Conservation (phyloP, 1,140 invertebrate species). For the Spodoptera frugiperda region DNA sequence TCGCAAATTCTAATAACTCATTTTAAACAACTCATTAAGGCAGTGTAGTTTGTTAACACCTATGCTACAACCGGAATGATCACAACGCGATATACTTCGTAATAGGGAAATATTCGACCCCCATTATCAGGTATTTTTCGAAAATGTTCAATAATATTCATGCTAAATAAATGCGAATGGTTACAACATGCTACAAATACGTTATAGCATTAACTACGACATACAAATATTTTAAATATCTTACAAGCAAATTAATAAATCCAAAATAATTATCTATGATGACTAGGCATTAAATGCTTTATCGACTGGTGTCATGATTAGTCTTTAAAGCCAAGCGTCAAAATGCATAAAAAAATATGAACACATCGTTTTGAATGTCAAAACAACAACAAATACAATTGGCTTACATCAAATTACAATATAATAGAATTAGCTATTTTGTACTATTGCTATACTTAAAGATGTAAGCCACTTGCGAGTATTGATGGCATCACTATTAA, state of each 20-base stretch:
- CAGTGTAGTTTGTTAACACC: slow-evolving; percentile 38
- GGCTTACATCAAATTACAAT: slow-evolving; percentile 55
- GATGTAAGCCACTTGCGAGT: slow-evolving; percentile 64
- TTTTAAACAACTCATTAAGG: slow-evolving; percentile 41
- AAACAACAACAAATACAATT: slow-evolving; percentile 58
- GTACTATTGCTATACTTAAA: slow-evolving; percentile 61
- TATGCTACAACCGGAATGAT: slow-evolving; percentile 10
- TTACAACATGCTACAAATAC: slow-evolving; percentile 33
- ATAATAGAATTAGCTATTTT: slow-evolving; percentile 34
- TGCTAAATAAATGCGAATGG: slow-evolving; percentile 31
- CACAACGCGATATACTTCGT: slow-evolving; percentile 18
- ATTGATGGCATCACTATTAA: slow-evolving; percentile 55
- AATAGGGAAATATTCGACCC: not conserved
- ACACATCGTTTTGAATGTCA: slow-evolving; percentile 52
- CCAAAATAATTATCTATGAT: slow-evolving; percentile 28
- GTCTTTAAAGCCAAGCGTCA: slow-evolving; percentile 56
- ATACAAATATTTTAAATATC: slow-evolving; percentile 14
- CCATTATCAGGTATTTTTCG: not conserved
- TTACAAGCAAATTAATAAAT: slow-evolving; percentile 43
- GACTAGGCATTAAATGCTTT: slow-evolving; percentile 53
- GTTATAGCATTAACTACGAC: slow-evolving; percentile 32
- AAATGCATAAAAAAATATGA: slow-evolving; percentile 57
- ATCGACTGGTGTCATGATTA: slow-evolving; percentile 56
- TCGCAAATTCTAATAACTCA: not conserved
- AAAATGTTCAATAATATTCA: not conserved